phyloP scores from a whole-genome alignment of 2,797 vertebrate genomes.

The Thalassophryne amazonica region DNA sequence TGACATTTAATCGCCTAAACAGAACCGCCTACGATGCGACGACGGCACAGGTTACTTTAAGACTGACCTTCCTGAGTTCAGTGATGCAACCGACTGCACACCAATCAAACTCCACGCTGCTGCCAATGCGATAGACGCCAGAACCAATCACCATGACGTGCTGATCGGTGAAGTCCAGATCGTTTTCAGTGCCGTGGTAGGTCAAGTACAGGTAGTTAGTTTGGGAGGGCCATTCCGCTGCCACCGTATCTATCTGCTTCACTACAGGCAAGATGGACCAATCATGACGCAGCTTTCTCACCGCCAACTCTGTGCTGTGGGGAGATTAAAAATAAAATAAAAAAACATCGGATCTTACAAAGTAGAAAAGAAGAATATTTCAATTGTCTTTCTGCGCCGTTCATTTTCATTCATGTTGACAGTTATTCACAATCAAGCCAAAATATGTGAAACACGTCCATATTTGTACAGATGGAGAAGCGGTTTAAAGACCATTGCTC shows the following conservation, averaged over 20 bases:
- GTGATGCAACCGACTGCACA: slow-evolving; percentile 96
- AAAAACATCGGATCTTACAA: not conserved
- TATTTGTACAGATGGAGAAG: too few species aligned
- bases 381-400: too few species aligned
- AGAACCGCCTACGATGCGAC: not conserved
- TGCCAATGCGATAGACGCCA: slow-evolving; percentile 95
- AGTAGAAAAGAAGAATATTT: too few species aligned
- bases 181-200: slow-evolving; percentile 85
- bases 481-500: too few species aligned
- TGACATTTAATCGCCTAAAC: too few species aligned
- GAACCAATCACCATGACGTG: slow-evolving; percentile 97
- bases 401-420: too few species aligned
- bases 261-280: slow-evolving; percentile 90
- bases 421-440: too few species aligned
- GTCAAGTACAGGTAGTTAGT: slow-evolving; percentile 98
- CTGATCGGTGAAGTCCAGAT: slow-evolving; percentile 83
- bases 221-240: slow-evolving; percentile 93
- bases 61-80: slow-evolving; percentile 88
- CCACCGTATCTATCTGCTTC: slow-evolving; percentile 98
- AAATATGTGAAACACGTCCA: too few species aligned
- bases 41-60: rapidly evolving
- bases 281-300: slow-evolving; percentile 89
- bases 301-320: slow-evolving; percentile 90
- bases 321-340: not conserved
- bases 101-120: slow-evolving; percentile 98